Evolutionary conservation across 2,113 vertebrate species (phyloP), one percentile per base, ranked within the genome.

Genomic region (Loxodonta africana): DNA sequence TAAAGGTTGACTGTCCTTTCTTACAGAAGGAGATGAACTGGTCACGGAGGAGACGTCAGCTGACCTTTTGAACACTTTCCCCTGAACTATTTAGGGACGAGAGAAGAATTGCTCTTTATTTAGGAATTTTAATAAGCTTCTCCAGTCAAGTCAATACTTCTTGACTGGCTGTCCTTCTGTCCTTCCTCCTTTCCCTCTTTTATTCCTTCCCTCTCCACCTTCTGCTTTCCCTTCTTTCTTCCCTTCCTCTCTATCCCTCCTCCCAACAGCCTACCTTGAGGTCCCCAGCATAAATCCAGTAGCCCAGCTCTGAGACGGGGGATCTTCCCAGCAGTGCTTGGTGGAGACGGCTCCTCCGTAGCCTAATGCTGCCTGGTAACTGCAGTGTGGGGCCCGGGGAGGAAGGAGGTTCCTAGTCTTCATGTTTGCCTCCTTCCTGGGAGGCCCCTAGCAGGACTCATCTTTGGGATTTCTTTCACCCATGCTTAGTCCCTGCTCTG

Each of bases 341-440:
- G 20, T 4, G 28, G 44, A 33, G 30, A 14, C 4, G 33, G 12
- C 1, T 14, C 37, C 15, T 25, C 46, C 20, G 1, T 21, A 53
- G 0, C 0, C 53, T 46, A 26, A 1, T 0, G 2, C 23, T 28
- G 4, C 63, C 57, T 62, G 25, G n/a, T 20, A 33, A 41, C 53
- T 41, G 37, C 11, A 26, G 30, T 73, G 71, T 20, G 33, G 26
- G 28, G 53, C 11, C 9, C 33, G 77, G 46, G 15, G 26, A 5
- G 77, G 14, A 1, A 18, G 11, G 15, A 5, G 71, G 71, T 73
- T 8, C 30, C 12, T n/a, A 6, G 67, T 77, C 44, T n/a, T 81
- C 9, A n/a, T 8, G 14, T 46, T 83, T 18, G 3, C 9, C 14
- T 88, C 33, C 33, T 44, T 30, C n/a, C 65, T 69, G 62, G 46